Evolutionary conservation across 1,140 invertebrate genomes (phyloP), one percentile per base, ranked within the genome.

Genomic region (Lethrus apterus): DNA sequence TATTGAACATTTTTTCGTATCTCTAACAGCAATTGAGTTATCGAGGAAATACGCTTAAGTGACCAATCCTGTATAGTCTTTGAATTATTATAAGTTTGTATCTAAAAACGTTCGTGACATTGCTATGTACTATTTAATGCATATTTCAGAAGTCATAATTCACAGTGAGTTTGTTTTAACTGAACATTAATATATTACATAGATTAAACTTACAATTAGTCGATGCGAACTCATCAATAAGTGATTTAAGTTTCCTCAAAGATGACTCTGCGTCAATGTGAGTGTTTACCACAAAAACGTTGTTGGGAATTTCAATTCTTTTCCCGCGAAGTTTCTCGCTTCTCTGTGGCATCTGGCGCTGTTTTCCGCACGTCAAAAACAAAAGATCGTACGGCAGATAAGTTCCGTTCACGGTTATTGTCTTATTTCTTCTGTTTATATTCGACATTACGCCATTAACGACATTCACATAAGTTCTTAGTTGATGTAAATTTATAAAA

Each of bases 381-480:
- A 83, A 59, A 48, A 77, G 72, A 57, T 82, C 80, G 51, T 82
- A 83, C 11, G 63, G 65, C 24, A 81, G 60, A 1, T 68, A 60
- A 2, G 66, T 68, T 3, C 17, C 64, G 57, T 71, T 71, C 1
- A 82, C 59, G 2, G 68, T 59, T 1, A 82, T 68, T 30, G 69
- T 70, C 55, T 79, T 79, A 14, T 75, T 68, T 46, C 55, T 79
- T 72, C 79, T 74, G 45, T 77, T 67, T 32, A 81, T 78, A 10
- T 44, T 47, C 0, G 65, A 62, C 55, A 80, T 66, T 1, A 65
- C 64, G 13, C 74, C 76, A n/a, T 69, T 65, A 7, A 80, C 64
- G 0, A 79, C 63, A 51, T 75, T 75, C 0, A 79, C 62, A 55
- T 72, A 77, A 20, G 65, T 65, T 41, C 68, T 68, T 15, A 74